Conservation (phyloP, 2,797 vertebrate genomes). For the Manis crassicaudata region DNA sequence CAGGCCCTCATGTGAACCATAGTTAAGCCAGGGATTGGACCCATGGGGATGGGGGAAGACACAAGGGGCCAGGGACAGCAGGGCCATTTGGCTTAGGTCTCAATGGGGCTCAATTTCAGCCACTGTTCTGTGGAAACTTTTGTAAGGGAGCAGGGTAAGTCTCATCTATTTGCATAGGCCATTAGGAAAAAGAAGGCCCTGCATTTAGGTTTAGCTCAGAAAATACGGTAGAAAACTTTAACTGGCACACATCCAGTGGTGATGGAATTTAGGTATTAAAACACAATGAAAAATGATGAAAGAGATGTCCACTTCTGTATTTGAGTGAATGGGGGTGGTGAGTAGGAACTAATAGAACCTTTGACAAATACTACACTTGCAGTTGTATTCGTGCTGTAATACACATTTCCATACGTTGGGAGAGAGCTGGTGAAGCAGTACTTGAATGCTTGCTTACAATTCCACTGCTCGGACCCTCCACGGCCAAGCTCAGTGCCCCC, state of each 20-base stretch:
- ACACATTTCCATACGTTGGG: neutral
- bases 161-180: neutral
- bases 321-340: neutral
- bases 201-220: neutral
- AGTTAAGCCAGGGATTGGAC: neutral
- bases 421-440: neutral
- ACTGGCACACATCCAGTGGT: neutral
- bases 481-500: neutral
- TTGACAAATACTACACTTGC: neutral
- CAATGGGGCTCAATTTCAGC: neutral
- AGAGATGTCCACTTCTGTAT: neutral
- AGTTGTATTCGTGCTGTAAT: neutral
- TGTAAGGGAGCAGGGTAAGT: neutral
- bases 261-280: neutral
- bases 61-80: neutral
- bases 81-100: neutral
- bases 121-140: neutral
- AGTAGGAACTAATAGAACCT: neutral
- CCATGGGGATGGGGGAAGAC: neutral
- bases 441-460: neutral
- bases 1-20: neutral
- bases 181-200: neutral
- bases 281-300: neutral
- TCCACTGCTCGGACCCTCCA: neutral
- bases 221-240: conserved; percentile 28